Conservation (phyloP, 2,113 vertebrate species). For the Lethenteron reissneri region DNA sequence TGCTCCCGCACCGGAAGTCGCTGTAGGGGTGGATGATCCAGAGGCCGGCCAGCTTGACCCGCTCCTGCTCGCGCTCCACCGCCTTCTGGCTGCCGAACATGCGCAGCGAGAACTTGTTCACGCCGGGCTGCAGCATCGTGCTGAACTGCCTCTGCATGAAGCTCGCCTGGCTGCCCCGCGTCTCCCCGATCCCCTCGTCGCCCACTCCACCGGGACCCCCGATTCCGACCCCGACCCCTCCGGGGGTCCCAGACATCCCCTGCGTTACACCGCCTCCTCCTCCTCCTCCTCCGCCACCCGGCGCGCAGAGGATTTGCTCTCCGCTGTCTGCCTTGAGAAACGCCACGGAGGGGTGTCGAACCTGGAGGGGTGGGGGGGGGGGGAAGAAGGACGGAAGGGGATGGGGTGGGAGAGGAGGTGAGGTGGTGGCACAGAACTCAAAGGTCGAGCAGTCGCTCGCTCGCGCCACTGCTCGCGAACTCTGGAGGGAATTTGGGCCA, state of each 20-base stretch:
- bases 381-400: not conserved
- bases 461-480: too few relatives aligned
- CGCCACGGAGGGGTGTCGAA: conserved; percentile 16
- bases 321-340: conserved; percentile 30
- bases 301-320: conserved; percentile 25
- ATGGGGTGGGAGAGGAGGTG: too few relatives aligned
- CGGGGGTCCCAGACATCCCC: not conserved
- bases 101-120: conserved; percentile 95
- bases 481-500: too few relatives aligned
- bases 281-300: not conserved
- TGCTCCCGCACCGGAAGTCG: conserved; percentile 49
- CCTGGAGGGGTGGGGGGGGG: not conserved
- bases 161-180: conserved; percentile 38
- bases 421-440: too few relatives aligned
- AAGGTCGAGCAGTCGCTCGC: too few relatives aligned
- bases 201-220: not conserved
- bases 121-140: conserved; percentile 77
- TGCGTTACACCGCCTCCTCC: not conserved
- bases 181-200: conserved; percentile 32
- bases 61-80: conserved; percentile 71
- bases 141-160: conserved; percentile 91
- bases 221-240: not conserved
- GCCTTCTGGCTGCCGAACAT: conserved; percentile 98
- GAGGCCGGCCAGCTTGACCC: conserved; percentile 78
- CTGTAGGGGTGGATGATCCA: conserved; percentile 96